Evolutionary conservation across 2,888 invertebrate species (phyloP).

Genomic region (Pyrocoelia pectoralis): DNA sequence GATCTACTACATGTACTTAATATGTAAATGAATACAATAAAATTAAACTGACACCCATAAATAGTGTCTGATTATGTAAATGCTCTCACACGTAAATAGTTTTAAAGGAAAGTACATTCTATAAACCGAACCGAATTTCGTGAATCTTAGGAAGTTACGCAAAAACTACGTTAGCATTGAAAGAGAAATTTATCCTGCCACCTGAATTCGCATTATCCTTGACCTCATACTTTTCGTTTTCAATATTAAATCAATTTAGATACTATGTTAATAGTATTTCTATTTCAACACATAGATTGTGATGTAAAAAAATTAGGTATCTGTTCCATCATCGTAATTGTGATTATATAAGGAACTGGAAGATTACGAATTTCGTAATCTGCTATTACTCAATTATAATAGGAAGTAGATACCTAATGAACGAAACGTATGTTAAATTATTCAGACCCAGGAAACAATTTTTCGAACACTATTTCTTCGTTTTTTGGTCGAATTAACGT

Average conservation of each 20-base stretch:
- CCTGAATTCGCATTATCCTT: not conserved
- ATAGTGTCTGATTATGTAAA: too few species aligned
- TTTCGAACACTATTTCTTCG: too few species aligned
- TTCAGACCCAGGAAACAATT: not conserved
- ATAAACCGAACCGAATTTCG: not conserved
- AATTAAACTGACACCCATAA: too few species aligned
- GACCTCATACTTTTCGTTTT: too few species aligned
- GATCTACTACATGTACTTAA: too few species aligned
- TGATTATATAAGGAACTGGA: not conserved
- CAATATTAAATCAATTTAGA: too few species aligned
- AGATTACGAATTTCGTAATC: not conserved
- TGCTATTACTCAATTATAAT: not conserved
- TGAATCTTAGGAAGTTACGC: not conserved
- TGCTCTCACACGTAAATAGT: not conserved
- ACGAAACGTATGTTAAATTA: not conserved
- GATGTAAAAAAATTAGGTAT: too few species aligned
- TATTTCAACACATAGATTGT: too few species aligned
- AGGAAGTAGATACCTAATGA: not conserved
- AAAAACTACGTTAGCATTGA: not conserved
- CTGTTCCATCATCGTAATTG: too few species aligned
- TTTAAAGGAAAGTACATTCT: not conserved
- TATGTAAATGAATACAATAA: too few species aligned
- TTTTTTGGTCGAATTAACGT: not conserved
- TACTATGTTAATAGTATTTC: too few species aligned
- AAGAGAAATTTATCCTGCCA: not conserved